These are phyloP conservation scores for Tetranychus truncatus DNA, from an alignment of 2,888 invertebrate species.

Conservation along the genomic window DNA sequence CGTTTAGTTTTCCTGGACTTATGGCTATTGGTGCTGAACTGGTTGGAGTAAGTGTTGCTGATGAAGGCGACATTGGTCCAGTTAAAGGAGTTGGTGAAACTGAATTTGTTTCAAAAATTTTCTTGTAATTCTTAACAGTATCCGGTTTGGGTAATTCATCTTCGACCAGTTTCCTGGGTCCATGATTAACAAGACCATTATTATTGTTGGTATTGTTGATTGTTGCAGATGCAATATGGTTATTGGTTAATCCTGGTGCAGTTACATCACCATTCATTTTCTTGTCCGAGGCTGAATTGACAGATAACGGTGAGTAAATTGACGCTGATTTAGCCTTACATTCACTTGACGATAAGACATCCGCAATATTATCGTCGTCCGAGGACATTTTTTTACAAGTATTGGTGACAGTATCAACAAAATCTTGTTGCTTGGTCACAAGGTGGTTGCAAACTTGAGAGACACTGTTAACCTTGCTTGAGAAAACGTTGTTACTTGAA, in stretches of 20 bases:
- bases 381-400: not conserved
- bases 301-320: not conserved
- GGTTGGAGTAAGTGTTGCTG: not conserved
- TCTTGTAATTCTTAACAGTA: conserved; percentile 10
- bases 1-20: not conserved
- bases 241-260: not conserved
- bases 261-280: not conserved
- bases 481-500: not conserved
- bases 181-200: not conserved
- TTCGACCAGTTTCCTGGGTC: not conserved
- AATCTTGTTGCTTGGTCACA: not conserved
- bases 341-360: not conserved
- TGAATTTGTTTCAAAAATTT: conserved; percentile 9
- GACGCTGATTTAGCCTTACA: not conserved
- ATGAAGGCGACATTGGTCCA: not conserved
- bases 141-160: conserved; percentile 12
- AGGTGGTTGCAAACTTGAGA: not conserved
- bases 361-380: not conserved
- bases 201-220: not conserved
- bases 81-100: conserved; percentile 7
- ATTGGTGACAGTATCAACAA: not conserved
- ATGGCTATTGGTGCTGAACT: not conserved
- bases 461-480: not conserved
- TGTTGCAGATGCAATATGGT: not conserved
- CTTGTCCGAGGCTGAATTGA: not conserved